These are phyloP conservation scores for Odontomyia ornata DNA, from an alignment of 2,888 invertebrate species.

Conservation along the genomic window DNA sequence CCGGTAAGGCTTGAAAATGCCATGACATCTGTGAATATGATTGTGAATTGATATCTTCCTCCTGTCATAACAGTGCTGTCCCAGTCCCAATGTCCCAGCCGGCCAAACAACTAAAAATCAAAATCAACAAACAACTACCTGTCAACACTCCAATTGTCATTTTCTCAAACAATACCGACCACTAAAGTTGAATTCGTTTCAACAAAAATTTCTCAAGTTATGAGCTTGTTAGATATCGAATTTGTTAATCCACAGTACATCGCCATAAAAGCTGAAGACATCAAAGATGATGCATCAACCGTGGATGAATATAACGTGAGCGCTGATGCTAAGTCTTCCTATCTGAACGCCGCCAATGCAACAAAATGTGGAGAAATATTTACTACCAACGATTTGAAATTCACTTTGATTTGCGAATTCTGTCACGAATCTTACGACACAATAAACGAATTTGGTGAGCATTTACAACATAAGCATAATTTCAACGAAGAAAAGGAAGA, in stretches of 20 bases:
- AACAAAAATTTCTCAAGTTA: background rate
- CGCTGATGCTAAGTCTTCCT: background rate
- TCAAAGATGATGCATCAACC: background rate
- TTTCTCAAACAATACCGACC: too few relatives aligned
- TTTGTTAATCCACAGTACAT: conserved; percentile 1
- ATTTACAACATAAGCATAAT: conserved; percentile 36
- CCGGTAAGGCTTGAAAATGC: too few relatives aligned
- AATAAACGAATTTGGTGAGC: conserved; percentile 34
- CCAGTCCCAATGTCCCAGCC: too few relatives aligned
- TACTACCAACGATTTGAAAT: conserved; percentile 30
- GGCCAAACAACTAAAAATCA: background rate
- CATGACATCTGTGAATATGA: too few relatives aligned
- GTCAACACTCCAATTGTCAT: background rate
- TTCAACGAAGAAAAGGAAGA: too few relatives aligned
- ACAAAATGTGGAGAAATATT: conserved; percentile 48
- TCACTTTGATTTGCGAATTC: conserved; percentile 41
- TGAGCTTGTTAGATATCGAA: conserved; percentile 12
- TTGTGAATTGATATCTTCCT: too few relatives aligned
- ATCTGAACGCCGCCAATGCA: background rate
- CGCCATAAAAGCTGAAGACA: background rate
- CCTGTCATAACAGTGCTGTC: too few relatives aligned
- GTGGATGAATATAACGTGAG: background rate
- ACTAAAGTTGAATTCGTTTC: too few relatives aligned
- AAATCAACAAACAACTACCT: background rate
- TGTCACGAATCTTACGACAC: conserved; percentile 26